Base-by-base conservation (phyloP, 2,888 invertebrate species). In the Drosophila nigritarsus region DNA sequence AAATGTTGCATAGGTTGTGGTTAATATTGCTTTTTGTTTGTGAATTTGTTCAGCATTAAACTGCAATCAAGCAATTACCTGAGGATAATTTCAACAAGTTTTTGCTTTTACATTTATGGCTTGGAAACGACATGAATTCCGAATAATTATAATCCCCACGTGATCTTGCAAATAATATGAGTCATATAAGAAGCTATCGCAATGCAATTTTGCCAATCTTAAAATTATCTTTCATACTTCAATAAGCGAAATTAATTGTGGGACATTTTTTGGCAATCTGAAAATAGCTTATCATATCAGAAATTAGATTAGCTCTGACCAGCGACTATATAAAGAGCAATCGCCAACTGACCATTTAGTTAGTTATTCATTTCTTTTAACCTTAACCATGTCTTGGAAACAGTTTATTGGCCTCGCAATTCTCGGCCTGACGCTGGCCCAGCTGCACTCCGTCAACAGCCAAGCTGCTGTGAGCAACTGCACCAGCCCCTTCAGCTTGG, bases 401-500 rank as follows among this genome's bases (percentile, higher is more conserved):
- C 34, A 68, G 30, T 38, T 78, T 3, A 36, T 69, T 48, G 45
- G 27, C 3, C 40, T 38, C 13, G 68, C 68, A 3, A 29, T 67
- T n/a, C 32, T 69, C 20, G 32, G 13, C n/a, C 68, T 69, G 8
- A 27, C 45, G 5, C 13, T 48, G 32, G 18, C n/a, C 27, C 68
- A 67, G 59, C 45, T 69, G 3, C 9, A 59, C 6, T 4, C 15
- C 9, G 68, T 53, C 3, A 51, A 38, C 59, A 24, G 63, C 48
- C 62, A 71, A 45, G 13, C 63, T 1, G 30, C 24, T 2, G 24
- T 15, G 0, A 9, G 27, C 40, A 45, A 7, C 15, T 84, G 84
- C 20, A 51, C 58, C 6, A 45, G 11, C 3, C 65, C 74, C 45
- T 84, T 78, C 24, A 51, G 40, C 2, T 38, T 18, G 5, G 70